Percentiles rank a stretch among this genome's conserved stretches.
Evolutionary conservation across 2,888 invertebrate genomes (phyloP).

Genomic region (Drosophila mayaguana): DNA sequence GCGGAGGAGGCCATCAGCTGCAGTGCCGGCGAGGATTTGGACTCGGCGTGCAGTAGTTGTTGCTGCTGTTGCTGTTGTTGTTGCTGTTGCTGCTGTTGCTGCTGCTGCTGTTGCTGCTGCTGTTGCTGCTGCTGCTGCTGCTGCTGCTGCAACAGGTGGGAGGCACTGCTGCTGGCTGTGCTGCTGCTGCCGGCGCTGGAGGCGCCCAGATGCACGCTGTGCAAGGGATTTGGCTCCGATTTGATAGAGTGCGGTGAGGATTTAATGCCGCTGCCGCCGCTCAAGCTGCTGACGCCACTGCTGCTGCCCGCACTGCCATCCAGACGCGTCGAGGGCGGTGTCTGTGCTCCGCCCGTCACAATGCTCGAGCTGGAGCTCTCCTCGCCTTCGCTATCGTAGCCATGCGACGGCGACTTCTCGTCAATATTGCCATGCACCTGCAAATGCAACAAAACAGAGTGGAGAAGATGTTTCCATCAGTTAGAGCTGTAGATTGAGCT

Average conservation of each 20-base stretch:
- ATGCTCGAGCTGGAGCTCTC: conserved; percentile 92
- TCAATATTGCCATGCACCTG: conserved; percentile 90
- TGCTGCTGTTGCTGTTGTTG: conserved; percentile 53
- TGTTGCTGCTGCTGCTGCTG: conserved; percentile 65
- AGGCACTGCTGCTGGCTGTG: conserved; percentile 76
- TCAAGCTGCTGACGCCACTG: conserved; percentile 71
- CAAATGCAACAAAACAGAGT: conserved; percentile 9
- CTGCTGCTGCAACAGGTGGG: conserved; percentile 73
- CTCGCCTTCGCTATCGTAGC: conserved; percentile 95
- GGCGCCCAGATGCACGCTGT: conserved; percentile 80
- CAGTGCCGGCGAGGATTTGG: conserved; percentile 82
- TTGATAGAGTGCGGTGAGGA: conserved; percentile 85
- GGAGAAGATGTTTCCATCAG: not conserved
- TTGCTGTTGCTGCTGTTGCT: conserved; percentile 61
- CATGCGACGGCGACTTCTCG: conserved; percentile 89
- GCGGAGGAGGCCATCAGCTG: conserved; percentile 83
- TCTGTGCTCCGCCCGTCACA: conserved; percentile 85
- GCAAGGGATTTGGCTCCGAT: conserved; percentile 82
- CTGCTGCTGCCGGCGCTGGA: conserved; percentile 82
- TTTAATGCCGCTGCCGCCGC: conserved; percentile 78
- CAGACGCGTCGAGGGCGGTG: conserved; percentile 83
- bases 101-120: conserved; percentile 53
- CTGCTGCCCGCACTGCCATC: conserved; percentile 74
- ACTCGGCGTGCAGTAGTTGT: conserved; percentile 50
- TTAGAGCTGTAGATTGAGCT: conserved; percentile 1